Evolutionary conservation across 2,797 vertebrate genomes (phyloP), one percentile per base, ranked within the genome.

Genomic region (Carcharodon carcharias): DNA sequence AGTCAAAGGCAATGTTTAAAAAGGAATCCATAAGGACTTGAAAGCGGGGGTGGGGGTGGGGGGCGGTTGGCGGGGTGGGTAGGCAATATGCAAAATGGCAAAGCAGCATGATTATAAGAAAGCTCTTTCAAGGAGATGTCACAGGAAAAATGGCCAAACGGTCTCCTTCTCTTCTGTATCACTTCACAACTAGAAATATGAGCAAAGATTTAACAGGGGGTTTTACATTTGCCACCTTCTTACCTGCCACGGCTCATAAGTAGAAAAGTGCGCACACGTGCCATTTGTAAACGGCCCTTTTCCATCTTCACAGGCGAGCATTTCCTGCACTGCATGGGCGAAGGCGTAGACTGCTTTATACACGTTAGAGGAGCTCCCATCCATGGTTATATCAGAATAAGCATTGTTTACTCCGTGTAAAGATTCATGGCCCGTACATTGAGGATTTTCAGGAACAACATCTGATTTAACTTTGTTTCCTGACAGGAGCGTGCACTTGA

Each of bases 161-260:
- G 45, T 50, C 45, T 50, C 0, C 45, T 50, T 50, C 45, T 50
- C 45, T 73, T 0, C 35, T 35, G 31, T 73, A 11, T 35, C 31
- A 73, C 50, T 50, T 50, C 45, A 50, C 45, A 50, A 50, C 45
- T 50, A 50, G 45, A 50, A 50, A 50, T 50, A 1, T 50, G 45
- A 50, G 45, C 45, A 50, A 50, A 50, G 50, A 50, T 1, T 12
- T 35, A 35, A 31, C 35, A 1, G 71, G 1, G 12, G 9, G 0
- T 73, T 35, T 35, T 28, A 4, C 45, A 50, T 77, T 11, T 14
- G 11, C 35, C 45, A 50, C n/a, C 28, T 63, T 80, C 71, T 9
- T 96, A 96, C 95, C 69, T 96, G 95, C 95, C 69, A 96, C 2
- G 96, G 73, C 4, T 96, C n/a, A 35, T 45, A 85, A 7, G 18